Evolutionary conservation across 35 echinoderm and acorn worm genomes (phyloP).

Genomic region (Amphiura filiformis): DNA sequence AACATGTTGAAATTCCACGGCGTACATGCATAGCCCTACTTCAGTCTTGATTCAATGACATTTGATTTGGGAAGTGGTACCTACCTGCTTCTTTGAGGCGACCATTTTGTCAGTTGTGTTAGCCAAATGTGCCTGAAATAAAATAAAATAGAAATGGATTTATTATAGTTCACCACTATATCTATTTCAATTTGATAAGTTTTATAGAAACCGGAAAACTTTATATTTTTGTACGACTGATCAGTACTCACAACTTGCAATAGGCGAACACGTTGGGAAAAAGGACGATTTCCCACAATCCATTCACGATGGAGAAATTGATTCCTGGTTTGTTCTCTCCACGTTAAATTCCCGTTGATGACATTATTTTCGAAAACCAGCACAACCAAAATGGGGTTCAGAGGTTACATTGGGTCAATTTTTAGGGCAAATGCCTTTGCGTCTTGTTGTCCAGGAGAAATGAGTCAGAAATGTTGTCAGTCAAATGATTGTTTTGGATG

Average conservation of each 20-base stretch:
- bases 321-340: background rate
- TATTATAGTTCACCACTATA: background rate
- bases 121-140: slow-evolving; percentile 32
- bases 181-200: background rate
- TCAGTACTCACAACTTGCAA: background rate
- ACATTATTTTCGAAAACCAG: background rate
- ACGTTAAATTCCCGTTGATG: background rate
- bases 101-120: slow-evolving; percentile 75
- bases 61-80: too few relatives aligned
- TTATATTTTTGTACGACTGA: background rate
- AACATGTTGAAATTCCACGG: too few relatives aligned
- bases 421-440: background rate
- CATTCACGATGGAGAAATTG: background rate
- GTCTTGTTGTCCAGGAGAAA: background rate
- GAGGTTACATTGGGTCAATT: background rate
- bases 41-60: too few relatives aligned
- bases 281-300: slow-evolving; percentile 17
- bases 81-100: slow-evolving; percentile 97
- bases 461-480: background rate
- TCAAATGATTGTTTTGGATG: background rate
- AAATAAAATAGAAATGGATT: background rate
- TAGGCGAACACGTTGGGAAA: slow-evolving; percentile 24
- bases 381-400: background rate
- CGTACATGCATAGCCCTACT: too few relatives aligned
- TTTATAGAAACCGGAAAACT: background rate